These are phyloP conservation scores for Bungarus multicinctus DNA, from an alignment of 2,113 vertebrate species.

Conservation along the genomic window DNA sequence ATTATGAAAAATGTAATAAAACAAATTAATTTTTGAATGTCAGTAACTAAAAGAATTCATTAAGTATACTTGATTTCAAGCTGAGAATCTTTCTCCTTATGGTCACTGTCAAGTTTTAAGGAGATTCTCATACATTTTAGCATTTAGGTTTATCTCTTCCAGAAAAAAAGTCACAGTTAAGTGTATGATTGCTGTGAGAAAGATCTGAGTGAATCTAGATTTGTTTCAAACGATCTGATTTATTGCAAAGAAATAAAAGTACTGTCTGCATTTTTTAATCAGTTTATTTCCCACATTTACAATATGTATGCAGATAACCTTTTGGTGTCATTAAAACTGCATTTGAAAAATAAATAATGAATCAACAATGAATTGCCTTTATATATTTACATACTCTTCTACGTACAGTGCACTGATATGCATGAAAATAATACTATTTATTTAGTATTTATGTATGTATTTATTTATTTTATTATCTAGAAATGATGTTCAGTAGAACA, in stretches of 20 bases:
- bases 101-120: neutral
- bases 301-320: neutral
- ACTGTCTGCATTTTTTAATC: neutral
- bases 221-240: neutral
- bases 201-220: neutral
- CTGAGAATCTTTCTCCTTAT: neutral
- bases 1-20: constrained; percentile 13
- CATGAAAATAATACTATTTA: neutral
- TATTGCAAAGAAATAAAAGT: neutral
- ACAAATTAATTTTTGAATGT: neutral
- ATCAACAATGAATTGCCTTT: neutral
- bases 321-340: neutral
- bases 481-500: neutral
- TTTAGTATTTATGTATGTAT: no score
- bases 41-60: neutral
- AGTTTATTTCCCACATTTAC: neutral
- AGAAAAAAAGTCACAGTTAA: neutral
- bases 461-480: neutral
- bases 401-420: neutral
- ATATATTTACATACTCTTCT: neutral
- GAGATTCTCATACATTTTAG: no score
- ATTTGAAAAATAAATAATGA: neutral
- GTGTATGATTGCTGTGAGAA: neutral
- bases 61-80: neutral
- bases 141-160: neutral